These are phyloP conservation scores for Paramormyrops hopkinsi DNA, from an alignment of 2,797 vertebrate genomes.

Conservation along the genomic window DNA sequence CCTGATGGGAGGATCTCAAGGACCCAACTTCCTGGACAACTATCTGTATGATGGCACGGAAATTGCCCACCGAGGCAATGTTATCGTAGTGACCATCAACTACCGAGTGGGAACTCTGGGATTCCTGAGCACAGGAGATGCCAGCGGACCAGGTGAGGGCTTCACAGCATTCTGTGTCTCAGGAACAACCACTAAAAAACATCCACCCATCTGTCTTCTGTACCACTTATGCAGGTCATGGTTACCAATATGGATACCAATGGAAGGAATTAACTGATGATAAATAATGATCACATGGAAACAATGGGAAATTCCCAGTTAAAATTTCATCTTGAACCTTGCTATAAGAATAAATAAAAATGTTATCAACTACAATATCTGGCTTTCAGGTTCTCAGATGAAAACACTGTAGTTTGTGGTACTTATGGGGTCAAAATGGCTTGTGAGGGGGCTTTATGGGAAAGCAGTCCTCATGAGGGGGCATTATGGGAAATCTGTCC, in stretches of 20 bases:
- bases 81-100: slow-evolving; percentile 85
- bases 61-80: slow-evolving; percentile 75
- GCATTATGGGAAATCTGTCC: not conserved
- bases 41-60: slow-evolving; percentile 81
- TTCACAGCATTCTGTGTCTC: not conserved
- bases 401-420: not conserved
- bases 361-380: not conserved
- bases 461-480: not conserved
- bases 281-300: not conserved
- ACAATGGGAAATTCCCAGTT: not conserved
- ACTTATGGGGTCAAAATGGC: not conserved
- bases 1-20: slow-evolving; percentile 66
- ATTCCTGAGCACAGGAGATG: slow-evolving; percentile 86
- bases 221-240: not conserved
- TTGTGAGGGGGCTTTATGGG: not conserved
- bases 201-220: not conserved
- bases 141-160: slow-evolving; percentile 67
- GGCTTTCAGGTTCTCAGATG: not conserved
- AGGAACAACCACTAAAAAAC: not conserved
- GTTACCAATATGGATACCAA: not conserved
- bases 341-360: not conserved
- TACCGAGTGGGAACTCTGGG: slow-evolving; percentile 84
- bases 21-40: slow-evolving; percentile 72
- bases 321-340: not conserved
- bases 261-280: not conserved